Conservation (phyloP, 1,140 invertebrate genomes). For the Pachyrhynchus sulphureomaculatus region DNA sequence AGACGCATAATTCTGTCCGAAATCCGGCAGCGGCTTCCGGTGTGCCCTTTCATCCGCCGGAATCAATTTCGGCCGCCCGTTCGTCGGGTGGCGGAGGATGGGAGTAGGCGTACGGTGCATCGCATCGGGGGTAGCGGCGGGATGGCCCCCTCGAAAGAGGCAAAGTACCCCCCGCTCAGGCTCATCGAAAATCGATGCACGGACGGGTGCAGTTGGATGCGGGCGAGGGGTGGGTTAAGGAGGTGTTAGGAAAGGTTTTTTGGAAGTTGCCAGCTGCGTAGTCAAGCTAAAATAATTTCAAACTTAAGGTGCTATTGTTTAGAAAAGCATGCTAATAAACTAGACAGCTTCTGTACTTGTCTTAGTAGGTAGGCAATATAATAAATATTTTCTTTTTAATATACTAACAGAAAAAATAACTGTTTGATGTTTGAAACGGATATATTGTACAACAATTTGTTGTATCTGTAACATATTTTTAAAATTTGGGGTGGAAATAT, state of each 20-base stretch:
- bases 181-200: constrained; percentile 29
- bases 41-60: constrained; percentile 21
- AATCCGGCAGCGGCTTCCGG: constrained; percentile 8
- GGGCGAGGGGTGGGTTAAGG: constrained; percentile 23
- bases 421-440: background rate
- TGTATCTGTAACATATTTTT: no score
- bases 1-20: constrained; percentile 10
- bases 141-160: constrained; percentile 16
- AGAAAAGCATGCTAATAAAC: no score
- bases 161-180: constrained; percentile 5
- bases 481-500: no score
- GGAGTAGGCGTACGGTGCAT: constrained; percentile 17
- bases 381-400: no score
- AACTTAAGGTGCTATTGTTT: no score
- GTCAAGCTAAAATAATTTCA: background rate
- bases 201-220: constrained; percentile 28
- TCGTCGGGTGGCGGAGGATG: background rate
- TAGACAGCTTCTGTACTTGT: no score
- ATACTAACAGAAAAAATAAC: no score
- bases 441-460: background rate
- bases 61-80: constrained; percentile 28
- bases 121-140: background rate
- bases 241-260: constrained; percentile 30
- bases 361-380: no score
- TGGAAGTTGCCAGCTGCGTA: constrained; percentile 14